Evolutionary conservation across 2,113 vertebrate species (phyloP), one percentile per base, ranked within the genome.

Genomic region (Silurus glanis): DNA sequence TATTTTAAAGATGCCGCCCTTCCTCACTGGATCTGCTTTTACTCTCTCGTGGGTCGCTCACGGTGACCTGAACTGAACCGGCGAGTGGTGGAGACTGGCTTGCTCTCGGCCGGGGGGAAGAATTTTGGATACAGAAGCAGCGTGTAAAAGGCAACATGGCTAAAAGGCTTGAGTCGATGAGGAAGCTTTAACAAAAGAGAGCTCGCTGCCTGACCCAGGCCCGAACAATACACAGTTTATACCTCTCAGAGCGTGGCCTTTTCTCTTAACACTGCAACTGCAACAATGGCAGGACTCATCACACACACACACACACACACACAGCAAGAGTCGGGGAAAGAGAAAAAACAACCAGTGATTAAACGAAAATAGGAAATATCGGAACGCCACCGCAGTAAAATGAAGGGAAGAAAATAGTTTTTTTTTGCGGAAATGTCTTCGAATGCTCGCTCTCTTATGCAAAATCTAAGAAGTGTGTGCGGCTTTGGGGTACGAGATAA

Each of bases 181-280:
- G 90, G 91, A 93, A 93, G 93, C 92, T 89, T 82, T 90, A 92
- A 95, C 95, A 95, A 95, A 95, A 94, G 94, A 88, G 93, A 94
- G 87, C 86, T 92, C 92, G 81, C 92, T 83, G 90, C 94, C 94
- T 93, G 92, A 94, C 93, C 92, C 94, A 88, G 89, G 83, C 88
- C 86, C 47, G 91, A 95, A 95, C 94, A 95, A 95, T 93, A 82
- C 92, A 90, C 93, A 92, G 92, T 93, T 90, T 92, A 94, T 93
- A 85, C n/a, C 84, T 89, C 89, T 94, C 94, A 95, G 92, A 93
- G 92, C 90, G 84, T 0, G 89, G 90, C 89, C 93, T 92, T 90
- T 91, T 84, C 85, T 76, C 21, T 89, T 80, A 80, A 74, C 89
- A 85, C 89, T 80, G 85, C 85, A 62, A 56, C 61, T 55, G 87